These are phyloP conservation scores for Entelurus aequoreus DNA, from an alignment of 2,113 vertebrate genomes.

Conservation along the genomic window DNA sequence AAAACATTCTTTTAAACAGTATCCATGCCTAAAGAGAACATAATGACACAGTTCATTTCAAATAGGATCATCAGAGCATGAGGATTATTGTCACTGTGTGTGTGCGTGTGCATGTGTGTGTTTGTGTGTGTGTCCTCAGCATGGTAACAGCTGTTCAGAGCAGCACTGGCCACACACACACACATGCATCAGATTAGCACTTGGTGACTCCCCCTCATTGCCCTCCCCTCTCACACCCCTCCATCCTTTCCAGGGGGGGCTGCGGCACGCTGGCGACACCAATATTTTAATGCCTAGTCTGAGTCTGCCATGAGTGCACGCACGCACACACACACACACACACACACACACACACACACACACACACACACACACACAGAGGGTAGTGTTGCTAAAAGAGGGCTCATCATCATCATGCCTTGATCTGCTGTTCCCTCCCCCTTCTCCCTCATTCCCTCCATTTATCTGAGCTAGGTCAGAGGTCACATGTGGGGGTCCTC, in stretches of 20 bases:
- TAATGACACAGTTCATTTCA: too few species aligned
- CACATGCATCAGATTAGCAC: slow-evolving; percentile 75
- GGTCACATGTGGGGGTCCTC: slow-evolving; percentile 45
- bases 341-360: slow-evolving; percentile 10
- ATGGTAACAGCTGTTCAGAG: slow-evolving; percentile 72
- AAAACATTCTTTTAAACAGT: neutral
- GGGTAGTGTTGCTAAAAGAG: slow-evolving; percentile 50
- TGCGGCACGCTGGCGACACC: slow-evolving; percentile 68
- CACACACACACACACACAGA: slow-evolving; percentile 12
- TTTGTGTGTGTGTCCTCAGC: slow-evolving; percentile 43
- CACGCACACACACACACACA: slow-evolving; percentile 17
- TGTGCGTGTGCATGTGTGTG: slow-evolving; percentile 31
- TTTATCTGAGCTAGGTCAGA: slow-evolving; percentile 52
- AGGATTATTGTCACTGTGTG: neutral
- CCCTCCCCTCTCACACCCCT: slow-evolving; percentile 62
- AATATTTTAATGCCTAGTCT: slow-evolving; percentile 71
- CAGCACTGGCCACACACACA: slow-evolving; percentile 69
- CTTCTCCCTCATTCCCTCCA: slow-evolving; percentile 20
- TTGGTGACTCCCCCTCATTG: slow-evolving; percentile 60
- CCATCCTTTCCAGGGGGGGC: slow-evolving; percentile 64
- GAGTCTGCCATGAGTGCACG: slow-evolving; percentile 64
- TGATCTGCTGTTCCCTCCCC: slow-evolving; percentile 46
- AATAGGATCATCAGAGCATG: too few species aligned
- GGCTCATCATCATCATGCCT: slow-evolving; percentile 53
- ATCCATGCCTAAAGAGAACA: too few species aligned